Evolutionary conservation across 2,888 invertebrate genomes (phyloP), one percentile per base, ranked within the genome.

Genomic region (Ceratothoa steindachneri): DNA sequence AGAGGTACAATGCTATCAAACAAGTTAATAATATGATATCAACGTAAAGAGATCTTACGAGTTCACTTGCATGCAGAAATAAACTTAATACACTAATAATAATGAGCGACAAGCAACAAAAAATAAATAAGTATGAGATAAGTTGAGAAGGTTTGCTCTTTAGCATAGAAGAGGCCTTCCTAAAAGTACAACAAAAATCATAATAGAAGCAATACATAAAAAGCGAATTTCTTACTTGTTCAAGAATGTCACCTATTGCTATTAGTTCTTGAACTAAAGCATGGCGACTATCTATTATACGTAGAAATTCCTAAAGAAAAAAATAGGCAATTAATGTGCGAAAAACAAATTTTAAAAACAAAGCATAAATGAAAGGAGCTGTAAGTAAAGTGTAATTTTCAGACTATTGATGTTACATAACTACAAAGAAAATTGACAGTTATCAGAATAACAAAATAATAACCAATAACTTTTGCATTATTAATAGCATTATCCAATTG

Each of bases 171-270:
- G n/a, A n/a, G n/a, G n/a, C n/a, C n/a, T n/a, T n/a, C n/a, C n/a
- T n/a, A n/a, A n/a, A n/a, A n/a, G n/a, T n/a, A n/a, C n/a, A n/a
- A n/a, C n/a, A n/a, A n/a, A n/a, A n/a, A n/a, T n/a, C n/a, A n/a
- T n/a, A n/a, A n/a, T n/a, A n/a, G n/a, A n/a, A n/a, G n/a, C n/a
- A n/a, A n/a, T n/a, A n/a, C n/a, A n/a, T n/a, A n/a, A n/a, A n/a
- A n/a, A n/a, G n/a, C n/a, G n/a, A n/a, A 41, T 41, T 41, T 24
- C 60, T 79, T 79, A 79, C 79, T 79, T 92, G 91, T 86, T 92
- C 91, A 87, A 92, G 89, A 83, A 90, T 89, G 87, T 91, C 91
- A 84, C 91, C 89, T 86, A 91, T 88, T 83, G 87, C 87, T 84
- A 90, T 88, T 84, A 91, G 88, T 84, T 90, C 90, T 85, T 88